Evolutionary conservation across 2,888 invertebrate genomes (phyloP).

Genomic region (Hirudinaria manillensis): DNA sequence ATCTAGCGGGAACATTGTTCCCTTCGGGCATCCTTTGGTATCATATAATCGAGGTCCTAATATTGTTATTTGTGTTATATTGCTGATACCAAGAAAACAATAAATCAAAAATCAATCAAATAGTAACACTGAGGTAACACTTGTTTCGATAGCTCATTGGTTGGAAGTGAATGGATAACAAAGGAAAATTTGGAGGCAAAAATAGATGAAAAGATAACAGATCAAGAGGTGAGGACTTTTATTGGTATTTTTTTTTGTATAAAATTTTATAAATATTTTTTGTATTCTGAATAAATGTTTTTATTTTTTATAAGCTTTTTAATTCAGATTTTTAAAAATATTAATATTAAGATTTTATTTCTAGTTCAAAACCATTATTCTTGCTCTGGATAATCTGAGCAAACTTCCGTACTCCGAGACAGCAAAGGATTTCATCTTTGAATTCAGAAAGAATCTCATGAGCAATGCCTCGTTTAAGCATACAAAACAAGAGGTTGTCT

Average conservation of each 20-base stretch:
- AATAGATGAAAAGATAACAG: slow-evolving; percentile 39
- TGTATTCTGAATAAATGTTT: no score
- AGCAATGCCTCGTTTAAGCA: slow-evolving; percentile 60
- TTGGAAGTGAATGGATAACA: slow-evolving; percentile 38
- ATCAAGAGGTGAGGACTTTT: slow-evolving; percentile 39
- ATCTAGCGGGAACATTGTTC: no score
- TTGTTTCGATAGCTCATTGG: slow-evolving; percentile 33
- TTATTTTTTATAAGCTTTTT: not conserved
- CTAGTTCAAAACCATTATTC: slow-evolving; percentile 55
- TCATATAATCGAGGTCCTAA: no score
- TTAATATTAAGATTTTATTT: not conserved
- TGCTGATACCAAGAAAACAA: no score
- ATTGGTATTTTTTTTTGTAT: not conserved
- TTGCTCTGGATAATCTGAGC: slow-evolving; percentile 67
- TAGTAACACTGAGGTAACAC: no score
- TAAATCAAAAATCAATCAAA: no score
- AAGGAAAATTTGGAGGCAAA: slow-evolving; percentile 32
- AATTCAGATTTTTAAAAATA: not conserved
- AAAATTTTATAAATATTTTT: no score
- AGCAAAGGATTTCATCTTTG: slow-evolving; percentile 68
- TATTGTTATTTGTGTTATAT: no score
- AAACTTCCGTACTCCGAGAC: slow-evolving; percentile 68
- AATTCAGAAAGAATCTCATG: slow-evolving; percentile 61
- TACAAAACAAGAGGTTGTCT: slow-evolving; percentile 27
- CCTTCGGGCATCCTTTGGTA: no score